Conservation (phyloP, 1,140 invertebrate genomes). For the Drosophila nigrodunni region DNA sequence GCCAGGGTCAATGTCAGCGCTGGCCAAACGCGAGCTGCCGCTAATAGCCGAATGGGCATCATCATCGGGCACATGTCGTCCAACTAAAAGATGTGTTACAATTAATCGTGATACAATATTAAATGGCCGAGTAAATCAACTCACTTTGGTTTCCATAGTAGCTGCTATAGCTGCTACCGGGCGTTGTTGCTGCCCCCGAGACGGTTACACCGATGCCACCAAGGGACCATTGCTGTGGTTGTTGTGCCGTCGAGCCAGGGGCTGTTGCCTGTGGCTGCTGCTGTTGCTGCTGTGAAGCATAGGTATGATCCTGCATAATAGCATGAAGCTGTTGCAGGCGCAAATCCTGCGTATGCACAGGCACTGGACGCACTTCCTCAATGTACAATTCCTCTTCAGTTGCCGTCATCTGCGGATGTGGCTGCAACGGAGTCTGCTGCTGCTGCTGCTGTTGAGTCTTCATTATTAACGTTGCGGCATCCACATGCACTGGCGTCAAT, state of each 20-base stretch:
- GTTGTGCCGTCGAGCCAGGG: conserved; percentile 39
- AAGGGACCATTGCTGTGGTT: conserved; percentile 75
- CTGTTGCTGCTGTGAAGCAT: conserved; percentile 85
- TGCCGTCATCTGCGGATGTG: conserved; percentile 49
- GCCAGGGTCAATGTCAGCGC: conserved; percentile 88
- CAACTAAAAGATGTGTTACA: conserved; percentile 47
- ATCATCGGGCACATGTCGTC: conserved; percentile 85
- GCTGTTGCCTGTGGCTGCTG: conserved; percentile 17
- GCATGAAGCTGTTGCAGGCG: conserved; percentile 85
- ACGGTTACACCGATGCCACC: conserved; percentile 77
- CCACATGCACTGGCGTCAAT: conserved; percentile 18
- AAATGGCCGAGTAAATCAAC: conserved; percentile 22
- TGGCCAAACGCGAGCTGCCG: conserved; percentile 85
- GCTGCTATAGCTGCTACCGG: conserved; percentile 33
- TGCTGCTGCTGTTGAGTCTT: conserved; percentile 11
- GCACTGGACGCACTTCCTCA: conserved; percentile 83
- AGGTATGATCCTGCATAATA: conserved; percentile 93
- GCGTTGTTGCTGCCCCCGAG: conserved; percentile 27
- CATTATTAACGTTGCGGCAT: conserved; percentile 20
- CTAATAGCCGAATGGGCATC: conserved; percentile 89
- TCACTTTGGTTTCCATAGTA: conserved; percentile 74
- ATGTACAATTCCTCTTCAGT: conserved; percentile 81
- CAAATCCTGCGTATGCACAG: conserved; percentile 85
- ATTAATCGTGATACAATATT: not conserved
- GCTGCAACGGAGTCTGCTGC: conserved; percentile 10